phyloP scores from a whole-genome alignment of 1,140 invertebrate genomes.

The Capitella teleta region DNA sequence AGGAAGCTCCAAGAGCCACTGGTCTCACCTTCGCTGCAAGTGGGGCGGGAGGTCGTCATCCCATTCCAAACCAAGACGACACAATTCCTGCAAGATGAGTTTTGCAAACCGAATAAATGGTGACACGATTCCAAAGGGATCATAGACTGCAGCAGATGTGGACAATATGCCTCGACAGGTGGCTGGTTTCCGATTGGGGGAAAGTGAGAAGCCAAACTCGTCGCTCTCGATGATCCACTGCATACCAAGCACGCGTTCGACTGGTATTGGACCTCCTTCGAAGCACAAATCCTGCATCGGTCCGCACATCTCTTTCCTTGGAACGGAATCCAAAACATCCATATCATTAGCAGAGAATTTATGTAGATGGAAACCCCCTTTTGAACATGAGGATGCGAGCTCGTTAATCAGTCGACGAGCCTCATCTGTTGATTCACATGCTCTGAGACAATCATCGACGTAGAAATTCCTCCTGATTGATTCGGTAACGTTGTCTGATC shows the following conservation, averaged over 20 bases:
- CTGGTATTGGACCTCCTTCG: constrained; percentile 18
- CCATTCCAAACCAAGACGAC: not conserved
- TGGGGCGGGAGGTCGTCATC: not conserved
- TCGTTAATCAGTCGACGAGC: constrained; percentile 7
- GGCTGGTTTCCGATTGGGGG: constrained; percentile 11
- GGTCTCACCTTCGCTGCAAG: too few species aligned
- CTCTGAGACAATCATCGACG: constrained; percentile 7
- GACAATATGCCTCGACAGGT: constrained; percentile 17
- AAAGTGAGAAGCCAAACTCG: constrained; percentile 15
- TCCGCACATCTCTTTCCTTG: too few species aligned
- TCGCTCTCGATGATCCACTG: constrained; percentile 21
- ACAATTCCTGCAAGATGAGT: constrained; percentile 10
- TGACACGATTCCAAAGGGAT: constrained; percentile 19
- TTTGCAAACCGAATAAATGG: constrained; percentile 17
- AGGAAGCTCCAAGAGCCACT: too few species aligned
- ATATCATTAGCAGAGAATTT: constrained; percentile 5
- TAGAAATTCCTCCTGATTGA: constrained; percentile 16
- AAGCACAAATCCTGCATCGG: constrained; percentile 7
- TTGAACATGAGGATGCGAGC: constrained; percentile 4
- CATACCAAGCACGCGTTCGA: constrained; percentile 17
- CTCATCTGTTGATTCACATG: not conserved
- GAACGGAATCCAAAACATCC: constrained; percentile 4
- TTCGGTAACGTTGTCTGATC: not conserved
- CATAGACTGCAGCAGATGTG: constrained; percentile 18
- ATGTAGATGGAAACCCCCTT: constrained; percentile 1